A percentile compares a stretch with the other conserved stretches of the same genome.
These are phyloP conservation scores for Pyrocephalus nanus DNA, from an alignment of 2,797 vertebrate genomes.

Conservation along the genomic window DNA sequence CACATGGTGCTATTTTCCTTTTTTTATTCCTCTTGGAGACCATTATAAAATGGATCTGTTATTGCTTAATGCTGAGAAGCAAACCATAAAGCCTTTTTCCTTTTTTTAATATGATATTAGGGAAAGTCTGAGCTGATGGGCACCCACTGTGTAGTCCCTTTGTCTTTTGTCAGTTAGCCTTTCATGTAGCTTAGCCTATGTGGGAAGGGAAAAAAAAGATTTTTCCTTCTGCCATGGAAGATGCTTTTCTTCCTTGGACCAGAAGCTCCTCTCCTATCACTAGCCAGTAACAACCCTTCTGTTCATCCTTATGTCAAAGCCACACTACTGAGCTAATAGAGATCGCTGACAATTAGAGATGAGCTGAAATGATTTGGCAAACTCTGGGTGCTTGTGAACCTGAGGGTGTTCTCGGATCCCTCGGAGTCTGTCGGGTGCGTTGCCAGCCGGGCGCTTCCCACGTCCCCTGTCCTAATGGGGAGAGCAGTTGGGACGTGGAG, in stretches of 20 bases:
- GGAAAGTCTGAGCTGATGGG: not conserved
- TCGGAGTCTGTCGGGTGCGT: not conserved
- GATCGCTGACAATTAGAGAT: conserved; percentile 70
- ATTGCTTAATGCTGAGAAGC: not conserved
- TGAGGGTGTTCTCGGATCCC: conserved; percentile 22
- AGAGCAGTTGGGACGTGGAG: not conserved
- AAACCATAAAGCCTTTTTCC: not conserved
- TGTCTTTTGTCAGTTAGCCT: conserved; percentile 28
- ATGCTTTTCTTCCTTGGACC: conserved; percentile 70
- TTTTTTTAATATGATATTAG: not conserved
- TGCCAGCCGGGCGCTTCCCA: not conserved
- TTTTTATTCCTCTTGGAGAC: not conserved
- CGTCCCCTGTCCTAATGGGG: not conserved
- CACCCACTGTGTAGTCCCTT: not conserved
- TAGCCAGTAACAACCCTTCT: conserved; percentile 79
- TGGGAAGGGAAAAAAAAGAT: not conserved
- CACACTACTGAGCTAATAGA: conserved; percentile 68
- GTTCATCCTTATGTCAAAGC: conserved; percentile 77
- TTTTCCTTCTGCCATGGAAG: conserved; percentile 63
- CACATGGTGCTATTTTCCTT: not conserved
- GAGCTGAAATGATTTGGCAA: conserved; percentile 41
- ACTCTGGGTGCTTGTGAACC: conserved; percentile 4
- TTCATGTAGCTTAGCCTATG: not conserved
- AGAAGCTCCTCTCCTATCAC: conserved; percentile 73
- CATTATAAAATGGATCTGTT: not conserved